Percentiles rank a stretch among this genome's conserved stretches.
Conservation (phyloP, 2,113 vertebrate genomes). For the Muntiacus muntjak region DNA sequence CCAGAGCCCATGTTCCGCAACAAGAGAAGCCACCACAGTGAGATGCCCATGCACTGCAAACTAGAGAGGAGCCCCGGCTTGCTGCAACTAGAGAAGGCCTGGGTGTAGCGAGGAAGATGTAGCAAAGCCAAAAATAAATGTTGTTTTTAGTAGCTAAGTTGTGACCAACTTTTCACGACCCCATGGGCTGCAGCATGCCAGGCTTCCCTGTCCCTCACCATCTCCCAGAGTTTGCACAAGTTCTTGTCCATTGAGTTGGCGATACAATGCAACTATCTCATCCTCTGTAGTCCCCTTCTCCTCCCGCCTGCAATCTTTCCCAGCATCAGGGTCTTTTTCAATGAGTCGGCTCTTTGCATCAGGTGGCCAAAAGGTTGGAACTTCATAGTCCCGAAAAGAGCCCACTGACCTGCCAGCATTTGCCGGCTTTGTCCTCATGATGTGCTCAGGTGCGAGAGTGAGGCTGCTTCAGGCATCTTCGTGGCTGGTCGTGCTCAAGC, state of each 20-base stretch:
- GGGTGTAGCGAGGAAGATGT: not conserved
- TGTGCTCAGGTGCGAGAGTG: not conserved
- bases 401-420: rapidly evolving
- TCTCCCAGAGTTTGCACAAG: not conserved
- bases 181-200: not conserved
- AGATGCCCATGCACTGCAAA: rapidly evolving
- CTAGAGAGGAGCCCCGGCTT: not conserved
- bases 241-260: not conserved
- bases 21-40: not conserved
- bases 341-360: not conserved
- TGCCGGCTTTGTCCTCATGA: not conserved
- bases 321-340: not conserved
- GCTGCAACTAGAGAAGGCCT: not conserved
- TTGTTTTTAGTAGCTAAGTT: not conserved
- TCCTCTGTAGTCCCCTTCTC: not conserved
- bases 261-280: not conserved
- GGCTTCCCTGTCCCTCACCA: not conserved
- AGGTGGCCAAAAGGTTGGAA: not conserved
- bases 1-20: rapidly evolving
- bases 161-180: not conserved
- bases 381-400: not conserved
- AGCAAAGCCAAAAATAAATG: not conserved
- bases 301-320: not conserved
- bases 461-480: not conserved
- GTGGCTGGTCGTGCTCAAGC: not conserved